phyloP scores from a whole-genome alignment of 2,797 vertebrate genomes.

The Tapirus indicus region DNA sequence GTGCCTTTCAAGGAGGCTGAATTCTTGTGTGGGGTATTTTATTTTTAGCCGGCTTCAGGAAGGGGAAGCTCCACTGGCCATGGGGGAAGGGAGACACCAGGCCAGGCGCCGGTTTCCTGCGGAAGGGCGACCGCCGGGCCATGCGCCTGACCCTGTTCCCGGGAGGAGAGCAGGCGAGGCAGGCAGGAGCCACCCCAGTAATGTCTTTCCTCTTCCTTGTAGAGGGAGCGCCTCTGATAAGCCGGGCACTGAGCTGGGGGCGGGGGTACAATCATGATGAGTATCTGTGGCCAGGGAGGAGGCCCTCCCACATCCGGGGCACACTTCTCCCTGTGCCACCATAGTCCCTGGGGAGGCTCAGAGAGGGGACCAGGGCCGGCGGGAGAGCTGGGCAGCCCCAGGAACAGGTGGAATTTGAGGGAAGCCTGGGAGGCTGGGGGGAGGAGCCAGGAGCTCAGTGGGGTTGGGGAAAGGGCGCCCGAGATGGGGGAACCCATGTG shows the following conservation, averaged over 20 bases:
- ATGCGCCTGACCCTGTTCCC: not conserved
- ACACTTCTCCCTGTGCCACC: not conserved
- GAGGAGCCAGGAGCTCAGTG: not conserved
- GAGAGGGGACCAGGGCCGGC: fast-evolving
- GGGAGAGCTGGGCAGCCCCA: not conserved
- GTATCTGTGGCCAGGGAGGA: not conserved
- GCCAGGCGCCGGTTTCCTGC: slow-evolving; percentile 65
- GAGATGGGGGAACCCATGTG: fast-evolving
- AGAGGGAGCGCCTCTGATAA: not conserved
- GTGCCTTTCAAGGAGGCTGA: slow-evolving; percentile 32
- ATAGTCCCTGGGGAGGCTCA: not conserved
- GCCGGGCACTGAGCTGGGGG: not conserved
- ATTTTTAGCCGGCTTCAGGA: slow-evolving; percentile 78
- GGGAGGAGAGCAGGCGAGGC: not conserved
- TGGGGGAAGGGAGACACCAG: not conserved
- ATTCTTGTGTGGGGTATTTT: slow-evolving; percentile 76
- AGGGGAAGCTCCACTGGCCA: slow-evolving; percentile 59
- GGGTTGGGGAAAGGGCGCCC: fast-evolving
- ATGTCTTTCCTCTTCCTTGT: not conserved
- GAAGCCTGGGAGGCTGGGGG: not conserved
- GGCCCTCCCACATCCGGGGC: not conserved
- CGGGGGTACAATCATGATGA: not conserved
- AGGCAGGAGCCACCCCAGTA: not conserved
- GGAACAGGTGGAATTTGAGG: not conserved
- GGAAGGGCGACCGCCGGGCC: slow-evolving; percentile 12